These are phyloP conservation scores for Podarcis siculus DNA, from an alignment of 2,797 vertebrate species.

Conservation along the genomic window DNA sequence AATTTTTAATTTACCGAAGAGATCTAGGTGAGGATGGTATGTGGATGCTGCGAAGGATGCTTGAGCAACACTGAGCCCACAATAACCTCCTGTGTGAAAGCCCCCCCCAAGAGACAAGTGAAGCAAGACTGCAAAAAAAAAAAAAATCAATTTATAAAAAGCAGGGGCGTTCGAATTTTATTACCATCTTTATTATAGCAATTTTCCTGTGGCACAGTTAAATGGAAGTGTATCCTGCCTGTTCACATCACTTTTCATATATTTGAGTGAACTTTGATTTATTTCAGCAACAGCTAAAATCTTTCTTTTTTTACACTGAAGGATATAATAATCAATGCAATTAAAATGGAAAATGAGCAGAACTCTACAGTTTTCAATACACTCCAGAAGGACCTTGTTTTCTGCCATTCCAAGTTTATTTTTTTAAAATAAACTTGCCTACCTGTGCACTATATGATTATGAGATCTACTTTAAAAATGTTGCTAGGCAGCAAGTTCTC, in stretches of 20 bases:
- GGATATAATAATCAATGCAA: neutral
- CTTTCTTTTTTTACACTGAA: neutral
- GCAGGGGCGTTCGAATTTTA: neutral
- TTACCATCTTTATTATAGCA: neutral
- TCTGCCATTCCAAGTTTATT: neutral
- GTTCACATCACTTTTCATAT: neutral
- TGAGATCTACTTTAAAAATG: neutral
- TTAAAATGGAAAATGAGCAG: constrained; percentile 21
- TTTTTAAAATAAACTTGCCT: neutral
- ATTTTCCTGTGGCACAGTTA: constrained; percentile 12
- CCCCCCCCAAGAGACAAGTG: neutral
- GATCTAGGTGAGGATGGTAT: too few relatives aligned
- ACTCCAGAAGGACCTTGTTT: neutral
- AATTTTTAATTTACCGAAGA: too few relatives aligned
- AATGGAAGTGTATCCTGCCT: neutral
- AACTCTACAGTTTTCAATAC: neutral
- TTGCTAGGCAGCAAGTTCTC: neutral
- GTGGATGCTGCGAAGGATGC: neutral
- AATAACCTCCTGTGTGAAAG: neutral
- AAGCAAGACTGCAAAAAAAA: neutral
- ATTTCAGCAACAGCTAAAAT: neutral
- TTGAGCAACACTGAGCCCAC: neutral
- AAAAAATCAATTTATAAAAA: neutral
- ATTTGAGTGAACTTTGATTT: constrained; percentile 10
- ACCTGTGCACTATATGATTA: neutral